Base-by-base conservation (phyloP, 1,140 invertebrate genomes). In the Metaphire vulgaris region DNA sequence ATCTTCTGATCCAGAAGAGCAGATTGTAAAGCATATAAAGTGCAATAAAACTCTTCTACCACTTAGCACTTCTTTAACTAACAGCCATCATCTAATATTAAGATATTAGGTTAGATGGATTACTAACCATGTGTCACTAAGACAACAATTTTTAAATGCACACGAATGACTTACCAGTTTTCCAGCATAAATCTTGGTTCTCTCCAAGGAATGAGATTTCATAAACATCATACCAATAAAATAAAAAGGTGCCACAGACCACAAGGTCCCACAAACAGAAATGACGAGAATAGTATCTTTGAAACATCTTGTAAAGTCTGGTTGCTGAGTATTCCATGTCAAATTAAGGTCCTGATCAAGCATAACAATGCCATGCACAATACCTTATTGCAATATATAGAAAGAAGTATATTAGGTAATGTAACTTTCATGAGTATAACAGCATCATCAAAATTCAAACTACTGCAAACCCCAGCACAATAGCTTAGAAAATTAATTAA, bases 261-360 rank as follows among this genome's bases (percentile, higher is more conserved):
- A 64, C 30, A 84, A 76, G 69, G 80, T 82, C 33, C 41, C 83
- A 85, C 93, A 95, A 1, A 96, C 95, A 65, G 90, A 84, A 93
- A 94, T 96, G 69, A 94, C 87, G 41, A 97, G 83, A 0, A 92
- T 90, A 1, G 94, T 96, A 64, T 82, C 80, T 71, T 83, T 80
- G 73, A 84, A 84, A 78, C 83, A 84, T 71, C 74, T 74, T 68
- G 83, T 83, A 69, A 84, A 82, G 70, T 84, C 82, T 66, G 83
- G 83, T 70, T 81, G 77, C 28, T 77, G 72, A 70, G 82, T 82
- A 71, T 84, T 80, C 80, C 81, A 81, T 28, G 82, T 80, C 30
- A 80, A 69, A 30, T 81, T 74, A 6, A 72, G 41, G 76, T 82
- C 80, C 83, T 84, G 78, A 0, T 77, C 76, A 70, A 74, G 73